Conservation (phyloP, 2,113 vertebrate genomes). For the Chaetorhynchus papuensis region DNA sequence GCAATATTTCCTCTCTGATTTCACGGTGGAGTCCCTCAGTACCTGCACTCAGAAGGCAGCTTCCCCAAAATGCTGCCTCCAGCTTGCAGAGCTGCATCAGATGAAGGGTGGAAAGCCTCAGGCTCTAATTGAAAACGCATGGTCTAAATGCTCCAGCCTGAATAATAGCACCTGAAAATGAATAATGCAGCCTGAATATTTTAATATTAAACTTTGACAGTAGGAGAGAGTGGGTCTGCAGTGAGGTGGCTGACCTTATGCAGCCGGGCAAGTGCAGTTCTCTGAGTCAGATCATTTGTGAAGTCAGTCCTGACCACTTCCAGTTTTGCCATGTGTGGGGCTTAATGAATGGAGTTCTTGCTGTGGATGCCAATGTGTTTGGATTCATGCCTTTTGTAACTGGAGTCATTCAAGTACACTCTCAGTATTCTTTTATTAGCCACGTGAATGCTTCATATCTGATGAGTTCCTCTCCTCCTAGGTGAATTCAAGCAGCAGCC, state of each 20-base stretch:
- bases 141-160: not conserved
- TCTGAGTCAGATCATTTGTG: not conserved
- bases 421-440: not conserved
- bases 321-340: not conserved
- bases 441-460: not conserved
- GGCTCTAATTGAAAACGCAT: not conserved
- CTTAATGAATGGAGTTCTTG: not conserved
- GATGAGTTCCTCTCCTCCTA: conserved; percentile 34
- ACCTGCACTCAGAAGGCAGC: not conserved
- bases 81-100: not conserved
- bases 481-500: conserved; percentile 89
- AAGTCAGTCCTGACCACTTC: not conserved
- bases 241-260: not conserved
- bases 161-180: not conserved
- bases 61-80: not conserved
- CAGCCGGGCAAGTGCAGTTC: not conserved
- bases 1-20: not conserved
- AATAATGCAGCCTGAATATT: not conserved
- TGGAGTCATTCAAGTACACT: not conserved
- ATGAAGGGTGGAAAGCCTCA: not conserved
- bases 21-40: not conserved
- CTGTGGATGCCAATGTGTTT: not conserved
- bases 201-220: not conserved
- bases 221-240: not conserved
- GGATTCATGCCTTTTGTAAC: not conserved